These are phyloP conservation scores for Drosophila algonquin DNA, from an alignment of 2,888 invertebrate species.

Conservation along the genomic window DNA sequence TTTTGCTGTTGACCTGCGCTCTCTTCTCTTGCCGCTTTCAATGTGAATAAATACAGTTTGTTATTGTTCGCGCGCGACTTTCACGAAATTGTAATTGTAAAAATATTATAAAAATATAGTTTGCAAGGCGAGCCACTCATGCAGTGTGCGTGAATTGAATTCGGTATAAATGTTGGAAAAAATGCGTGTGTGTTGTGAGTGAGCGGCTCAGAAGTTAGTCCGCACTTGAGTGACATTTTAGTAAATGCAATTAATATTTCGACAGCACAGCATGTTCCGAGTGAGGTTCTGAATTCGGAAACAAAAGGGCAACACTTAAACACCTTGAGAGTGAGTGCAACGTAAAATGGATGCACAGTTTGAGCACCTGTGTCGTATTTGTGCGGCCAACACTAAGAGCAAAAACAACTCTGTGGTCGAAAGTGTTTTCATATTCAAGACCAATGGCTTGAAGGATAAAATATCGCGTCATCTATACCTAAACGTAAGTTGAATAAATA, in stretches of 20 bases:
- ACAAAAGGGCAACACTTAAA: not conserved
- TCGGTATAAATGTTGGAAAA: too few species aligned
- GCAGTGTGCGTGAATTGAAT: slow-evolving; percentile 21
- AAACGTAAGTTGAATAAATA: slow-evolving; percentile 65
- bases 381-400: slow-evolving; percentile 80
- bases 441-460: slow-evolving; percentile 77
- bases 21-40: slow-evolving; percentile 37
- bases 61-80: slow-evolving; percentile 64
- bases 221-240: slow-evolving; percentile 27
- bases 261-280: too few species aligned
- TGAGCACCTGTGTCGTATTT: slow-evolving; percentile 80
- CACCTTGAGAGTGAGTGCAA: not conserved
- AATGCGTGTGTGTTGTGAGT: too few species aligned
- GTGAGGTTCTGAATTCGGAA: too few species aligned
- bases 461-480: slow-evolving; percentile 75
- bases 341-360: slow-evolving; percentile 76
- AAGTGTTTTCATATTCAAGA: slow-evolving; percentile 81
- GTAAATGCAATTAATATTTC: slow-evolving; percentile 4
- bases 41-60: slow-evolving; percentile 42
- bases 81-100: slow-evolving; percentile 65
- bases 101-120: slow-evolving; percentile 53
- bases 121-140: slow-evolving; percentile 60
- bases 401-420: slow-evolving; percentile 78
- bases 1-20: slow-evolving; percentile 35
- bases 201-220: not conserved